These are phyloP conservation scores for Neomonachus schauinslandi DNA, from an alignment of 2,113 vertebrate genomes.

Conservation along the genomic window DNA sequence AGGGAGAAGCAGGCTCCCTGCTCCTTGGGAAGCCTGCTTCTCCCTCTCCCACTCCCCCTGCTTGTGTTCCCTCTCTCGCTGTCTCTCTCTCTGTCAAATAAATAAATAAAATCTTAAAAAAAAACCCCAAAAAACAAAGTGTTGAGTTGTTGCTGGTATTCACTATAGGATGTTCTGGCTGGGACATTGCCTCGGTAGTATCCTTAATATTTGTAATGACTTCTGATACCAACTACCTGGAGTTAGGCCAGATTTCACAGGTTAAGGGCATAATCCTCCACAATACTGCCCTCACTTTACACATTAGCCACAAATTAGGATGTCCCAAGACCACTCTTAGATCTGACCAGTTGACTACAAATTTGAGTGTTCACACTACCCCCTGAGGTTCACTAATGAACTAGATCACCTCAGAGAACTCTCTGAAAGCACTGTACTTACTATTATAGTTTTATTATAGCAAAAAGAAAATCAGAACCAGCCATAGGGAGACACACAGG, in stretches of 20 bases:
- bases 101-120: no score
- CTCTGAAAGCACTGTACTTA: not conserved
- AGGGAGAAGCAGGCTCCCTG: no score
- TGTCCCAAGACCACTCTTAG: not conserved
- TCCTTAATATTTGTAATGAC: not conserved
- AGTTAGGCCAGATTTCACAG: not conserved
- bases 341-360: not conserved
- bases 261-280: not conserved
- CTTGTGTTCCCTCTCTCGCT: no score
- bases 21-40: no score
- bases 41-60: no score
- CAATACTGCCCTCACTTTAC: not conserved
- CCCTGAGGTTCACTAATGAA: not conserved
- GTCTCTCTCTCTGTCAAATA: no score
- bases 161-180: not conserved
- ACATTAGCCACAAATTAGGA: not conserved
- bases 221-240: not conserved
- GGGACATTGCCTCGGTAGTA: not conserved
- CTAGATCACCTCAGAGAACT: not conserved
- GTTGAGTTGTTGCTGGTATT: not conserved
- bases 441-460: not conserved
- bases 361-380: not conserved
- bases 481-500: not conserved
- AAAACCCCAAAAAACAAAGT: not conserved
- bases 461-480: not conserved